phyloP scores from a whole-genome alignment of 2,888 invertebrate species.

The Mechanitis mazaeus region DNA sequence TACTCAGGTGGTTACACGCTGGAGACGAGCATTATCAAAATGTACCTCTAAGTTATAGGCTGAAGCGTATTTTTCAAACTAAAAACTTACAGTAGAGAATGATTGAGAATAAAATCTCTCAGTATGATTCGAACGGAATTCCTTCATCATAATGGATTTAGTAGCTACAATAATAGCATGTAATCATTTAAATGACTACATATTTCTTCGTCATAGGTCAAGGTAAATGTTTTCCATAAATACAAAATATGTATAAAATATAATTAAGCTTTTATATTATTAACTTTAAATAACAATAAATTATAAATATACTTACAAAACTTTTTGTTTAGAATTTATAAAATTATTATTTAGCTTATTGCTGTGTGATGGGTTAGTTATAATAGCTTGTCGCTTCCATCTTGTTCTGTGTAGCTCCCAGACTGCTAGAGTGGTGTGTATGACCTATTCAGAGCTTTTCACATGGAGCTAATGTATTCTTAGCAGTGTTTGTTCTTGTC shows the following conservation, averaged over 20 bases:
- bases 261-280: no score
- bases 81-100: neutral
- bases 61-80: slow-evolving; percentile 8
- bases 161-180: no score
- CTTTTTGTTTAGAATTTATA: no score
- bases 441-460: slow-evolving; percentile 50
- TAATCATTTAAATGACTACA: no score
- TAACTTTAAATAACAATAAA: no score
- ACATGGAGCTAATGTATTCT: slow-evolving; percentile 49
- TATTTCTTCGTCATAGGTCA: no score
- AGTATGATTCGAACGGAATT: neutral
- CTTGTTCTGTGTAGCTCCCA: slow-evolving; percentile 28
- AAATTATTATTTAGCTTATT: neutral
- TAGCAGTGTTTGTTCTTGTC: slow-evolving; percentile 40
- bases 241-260: no score
- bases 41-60: slow-evolving; percentile 11
- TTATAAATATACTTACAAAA: no score
- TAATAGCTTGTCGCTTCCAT: slow-evolving; percentile 15
- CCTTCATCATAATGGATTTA: no score
- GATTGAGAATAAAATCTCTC: neutral
- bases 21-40: slow-evolving; percentile 26
- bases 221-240: no score
- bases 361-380: no score
- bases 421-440: slow-evolving; percentile 45
- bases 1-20: slow-evolving; percentile 27